Base-by-base conservation (phyloP, 1,140 invertebrate genomes). In the Brachionus sp. region DNA sequence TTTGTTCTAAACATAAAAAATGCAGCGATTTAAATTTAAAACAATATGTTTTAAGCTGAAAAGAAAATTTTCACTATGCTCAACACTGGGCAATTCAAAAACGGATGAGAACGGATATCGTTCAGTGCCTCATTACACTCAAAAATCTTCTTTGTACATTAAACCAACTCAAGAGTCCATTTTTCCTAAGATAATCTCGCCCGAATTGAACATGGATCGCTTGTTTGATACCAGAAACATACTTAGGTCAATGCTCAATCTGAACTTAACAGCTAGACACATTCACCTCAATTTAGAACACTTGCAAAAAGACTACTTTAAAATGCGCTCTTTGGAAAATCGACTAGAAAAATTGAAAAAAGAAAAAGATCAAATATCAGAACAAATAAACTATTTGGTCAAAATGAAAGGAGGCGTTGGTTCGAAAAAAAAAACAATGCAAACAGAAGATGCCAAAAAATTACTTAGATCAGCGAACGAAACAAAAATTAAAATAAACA, bases 201-300 rank as follows among this genome's bases (percentile, higher is more conserved):
- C 77, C 7, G 77, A 80, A 25, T 19, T 80, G 5, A 44, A 80
- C 50, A 35, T 80, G 77, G 50, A 80, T 39, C 77, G 50, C 1
- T 12, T 80, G 23, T 80, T 80, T 62, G 29, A 80, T 7, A 42
- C 77, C 25, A 80, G 57, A 57, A 80, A 80, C 37, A 57, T 80
- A 9, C 29, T 29, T 13, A 75, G 12, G 6, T 75, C 70, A 46
- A 42, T 44, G n/a, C 62, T 80, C 12, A 66, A 80, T 42, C 19
- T 80, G 42, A 80, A 80, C 29, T 23, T 80, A 6, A 33, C 62
- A 0, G 35, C 77, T 10, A 46, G 77, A 5, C 77, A 62, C 57
- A 42, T 62, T 44, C 77, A 80, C 19, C 57, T 80, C 10, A 62
- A 62, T 80, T 29, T 80, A 25, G 50, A 62, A 5, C n/a, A 80